Conservation (phyloP, 2,888 invertebrate genomes). For the Norana najaformis region DNA sequence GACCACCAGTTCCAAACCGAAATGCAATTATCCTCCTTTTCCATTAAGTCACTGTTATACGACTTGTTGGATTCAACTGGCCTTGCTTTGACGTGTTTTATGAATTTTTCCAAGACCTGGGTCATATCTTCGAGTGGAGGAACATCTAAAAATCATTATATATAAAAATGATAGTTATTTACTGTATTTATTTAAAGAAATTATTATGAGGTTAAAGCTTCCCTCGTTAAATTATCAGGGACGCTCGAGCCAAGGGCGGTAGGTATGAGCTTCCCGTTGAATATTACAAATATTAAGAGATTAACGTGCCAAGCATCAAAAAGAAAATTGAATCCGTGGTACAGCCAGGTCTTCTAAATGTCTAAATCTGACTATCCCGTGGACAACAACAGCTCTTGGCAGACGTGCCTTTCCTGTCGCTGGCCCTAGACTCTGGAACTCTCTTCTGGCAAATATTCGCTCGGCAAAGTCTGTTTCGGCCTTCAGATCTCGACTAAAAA, state of each 20-base stretch:
- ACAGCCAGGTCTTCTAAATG: too few relatives aligned
- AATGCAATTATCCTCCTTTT: not conserved
- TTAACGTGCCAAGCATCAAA: too few relatives aligned
- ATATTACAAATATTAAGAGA: too few relatives aligned
- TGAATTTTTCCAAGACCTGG: not conserved
- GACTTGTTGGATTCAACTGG: slow-evolving; percentile 5
- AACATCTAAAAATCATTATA: not conserved
- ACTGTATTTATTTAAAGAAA: not conserved
- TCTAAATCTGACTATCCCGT: too few relatives aligned
- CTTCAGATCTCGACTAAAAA: too few relatives aligned
- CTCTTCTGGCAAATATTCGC: too few relatives aligned
- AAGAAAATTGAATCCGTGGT: too few relatives aligned
- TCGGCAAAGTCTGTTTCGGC: too few relatives aligned
- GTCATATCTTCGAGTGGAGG: slow-evolving; percentile 24
- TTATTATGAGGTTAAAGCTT: not conserved
- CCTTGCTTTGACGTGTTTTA: not conserved
- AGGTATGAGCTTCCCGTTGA: too few relatives aligned
- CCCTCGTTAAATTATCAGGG: not conserved
- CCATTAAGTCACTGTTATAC: not conserved
- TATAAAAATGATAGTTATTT: not conserved
- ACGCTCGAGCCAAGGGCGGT: not conserved
- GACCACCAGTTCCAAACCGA: not conserved
- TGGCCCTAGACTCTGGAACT: too few relatives aligned
- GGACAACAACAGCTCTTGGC: too few relatives aligned
- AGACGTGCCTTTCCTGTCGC: too few relatives aligned